phyloP scores from a whole-genome alignment of 2,888 invertebrate genomes.

The Apotomis betuletana region DNA sequence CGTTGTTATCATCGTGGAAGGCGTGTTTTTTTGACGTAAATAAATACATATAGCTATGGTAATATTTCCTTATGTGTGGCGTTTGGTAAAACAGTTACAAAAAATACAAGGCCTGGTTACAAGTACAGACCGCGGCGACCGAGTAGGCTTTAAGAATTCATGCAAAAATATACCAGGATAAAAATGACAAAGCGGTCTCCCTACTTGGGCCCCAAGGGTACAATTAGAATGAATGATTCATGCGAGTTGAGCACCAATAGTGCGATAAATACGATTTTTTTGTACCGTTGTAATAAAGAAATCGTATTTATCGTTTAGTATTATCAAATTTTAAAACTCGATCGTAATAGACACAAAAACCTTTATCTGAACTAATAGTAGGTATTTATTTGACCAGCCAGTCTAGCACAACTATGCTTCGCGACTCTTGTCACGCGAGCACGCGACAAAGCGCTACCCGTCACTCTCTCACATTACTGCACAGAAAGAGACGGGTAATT shows the following conservation, averaged over 20 bases:
- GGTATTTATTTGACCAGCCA: too few species aligned
- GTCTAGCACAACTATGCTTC: too few species aligned
- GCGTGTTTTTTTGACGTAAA: background rate
- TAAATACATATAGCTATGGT: background rate
- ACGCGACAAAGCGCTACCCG: too few species aligned
- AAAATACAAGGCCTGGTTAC: background rate
- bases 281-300: background rate
- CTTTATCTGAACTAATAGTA: too few species aligned
- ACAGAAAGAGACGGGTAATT: too few species aligned
- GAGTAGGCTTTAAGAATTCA: background rate
- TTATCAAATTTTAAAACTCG: too few species aligned
- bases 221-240: background rate
- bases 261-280: background rate
- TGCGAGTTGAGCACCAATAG: background rate
- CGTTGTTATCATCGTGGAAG: background rate
- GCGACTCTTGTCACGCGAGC: too few species aligned
- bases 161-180: background rate
- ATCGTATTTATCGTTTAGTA: too few species aligned
- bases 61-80: background rate
- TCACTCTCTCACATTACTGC: too few species aligned
- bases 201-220: conserved; percentile 1
- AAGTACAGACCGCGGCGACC: background rate
- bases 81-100: background rate
- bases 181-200: conserved; percentile 2
- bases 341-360: too few species aligned